Percentiles rank a stretch among this genome's conserved stretches.
Conservation (phyloP, 2,113 vertebrate genomes). For the Ptychochromis oligacanthus region DNA sequence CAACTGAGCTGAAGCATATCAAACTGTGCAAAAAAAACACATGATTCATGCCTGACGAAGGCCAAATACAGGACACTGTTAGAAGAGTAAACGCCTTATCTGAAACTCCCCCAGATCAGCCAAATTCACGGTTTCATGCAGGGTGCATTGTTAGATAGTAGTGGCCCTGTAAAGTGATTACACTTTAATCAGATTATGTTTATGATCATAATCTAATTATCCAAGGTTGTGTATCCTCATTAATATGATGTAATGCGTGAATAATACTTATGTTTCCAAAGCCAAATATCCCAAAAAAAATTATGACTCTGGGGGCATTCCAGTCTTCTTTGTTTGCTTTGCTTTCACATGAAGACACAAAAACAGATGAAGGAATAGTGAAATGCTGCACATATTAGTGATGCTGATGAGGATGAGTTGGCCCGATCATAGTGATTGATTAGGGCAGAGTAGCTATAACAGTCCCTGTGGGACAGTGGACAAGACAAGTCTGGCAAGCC, state of each 20-base stretch:
- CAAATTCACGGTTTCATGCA: not conserved
- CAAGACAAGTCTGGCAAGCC: not conserved
- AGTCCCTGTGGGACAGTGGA: constrained; percentile 15
- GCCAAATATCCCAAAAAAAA: not conserved
- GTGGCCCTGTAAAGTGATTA: not conserved
- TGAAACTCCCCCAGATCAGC: not conserved
- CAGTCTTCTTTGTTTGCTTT: not conserved
- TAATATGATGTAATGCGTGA: not conserved
- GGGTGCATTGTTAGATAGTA: not conserved
- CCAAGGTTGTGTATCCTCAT: not conserved
- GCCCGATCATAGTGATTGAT: constrained; percentile 40
- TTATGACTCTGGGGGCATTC: not conserved
- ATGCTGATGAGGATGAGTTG: constrained; percentile 10
- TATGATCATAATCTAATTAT: not conserved
- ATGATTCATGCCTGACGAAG: not conserved
- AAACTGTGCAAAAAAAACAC: constrained; percentile 7
- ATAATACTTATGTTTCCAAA: not conserved
- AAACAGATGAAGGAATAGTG: not conserved
- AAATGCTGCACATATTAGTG: not conserved
- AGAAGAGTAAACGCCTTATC: not conserved
- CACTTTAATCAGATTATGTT: not conserved
- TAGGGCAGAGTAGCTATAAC: not conserved
- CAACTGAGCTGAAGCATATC: not conserved
- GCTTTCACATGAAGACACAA: not conserved
- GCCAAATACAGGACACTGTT: not conserved